Evolutionary conservation across 1,140 invertebrate species (phyloP).

Genomic region (Cotesia glomerata): DNA sequence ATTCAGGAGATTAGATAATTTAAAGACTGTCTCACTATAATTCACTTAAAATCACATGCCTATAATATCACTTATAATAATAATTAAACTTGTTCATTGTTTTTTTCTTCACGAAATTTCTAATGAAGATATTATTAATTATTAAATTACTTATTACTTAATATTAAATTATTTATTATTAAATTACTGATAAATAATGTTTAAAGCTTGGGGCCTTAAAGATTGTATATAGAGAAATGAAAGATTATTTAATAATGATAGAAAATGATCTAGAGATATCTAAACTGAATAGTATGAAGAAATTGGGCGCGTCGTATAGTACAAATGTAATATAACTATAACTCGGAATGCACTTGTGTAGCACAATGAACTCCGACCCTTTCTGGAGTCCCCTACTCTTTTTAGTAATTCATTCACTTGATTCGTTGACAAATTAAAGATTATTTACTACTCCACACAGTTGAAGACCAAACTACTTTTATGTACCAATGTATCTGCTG

Average conservation of each 20-base stretch:
- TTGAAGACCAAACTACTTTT: neutral
- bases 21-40: too few species aligned
- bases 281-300: slow-evolving; percentile 33
- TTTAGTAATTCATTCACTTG: slow-evolving; percentile 19
- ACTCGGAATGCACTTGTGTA: slow-evolving; percentile 49
- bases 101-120: too few species aligned
- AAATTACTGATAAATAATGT: too few species aligned
- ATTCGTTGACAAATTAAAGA: slow-evolving; percentile 27
- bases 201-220: too few species aligned
- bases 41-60: too few species aligned
- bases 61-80: too few species aligned
- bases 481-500: neutral
- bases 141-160: too few species aligned
- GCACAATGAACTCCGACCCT: slow-evolving; percentile 58
- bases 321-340: slow-evolving; percentile 12
- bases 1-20: too few species aligned
- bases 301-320: slow-evolving; percentile 41
- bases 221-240: too few species aligned
- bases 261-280: neutral
- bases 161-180: too few species aligned
- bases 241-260: neutral
- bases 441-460: neutral
- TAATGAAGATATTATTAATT: too few species aligned
- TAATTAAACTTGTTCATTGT: too few species aligned
- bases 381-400: slow-evolving; percentile 25